phyloP scores from a whole-genome alignment of 1,140 invertebrate genomes.

The Drosophila orena region DNA sequence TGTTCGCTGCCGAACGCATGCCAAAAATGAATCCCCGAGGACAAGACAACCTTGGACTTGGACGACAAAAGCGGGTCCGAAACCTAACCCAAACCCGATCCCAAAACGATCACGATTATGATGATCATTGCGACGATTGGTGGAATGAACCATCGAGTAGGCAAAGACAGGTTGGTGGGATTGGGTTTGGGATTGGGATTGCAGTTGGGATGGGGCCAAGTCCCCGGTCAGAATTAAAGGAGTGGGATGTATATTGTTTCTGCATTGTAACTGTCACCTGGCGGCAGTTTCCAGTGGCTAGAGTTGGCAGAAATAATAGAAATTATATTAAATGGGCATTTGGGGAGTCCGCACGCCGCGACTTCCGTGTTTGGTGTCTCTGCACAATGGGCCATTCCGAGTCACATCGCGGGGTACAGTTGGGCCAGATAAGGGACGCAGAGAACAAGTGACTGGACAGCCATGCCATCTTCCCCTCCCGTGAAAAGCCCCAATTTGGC shows the following conservation, averaged over 20 bases:
- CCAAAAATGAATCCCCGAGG: conserved; percentile 76
- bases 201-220: conserved; percentile 45
- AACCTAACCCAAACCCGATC: conserved; percentile 4
- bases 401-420: conserved; percentile 1
- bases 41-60: conserved; percentile 59
- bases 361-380: conserved; percentile 68
- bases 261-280: conserved; percentile 55
- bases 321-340: conserved; percentile 82
- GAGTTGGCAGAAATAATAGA: conserved; percentile 78
- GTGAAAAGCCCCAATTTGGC: conserved; percentile 57
- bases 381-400: conserved; percentile 71
- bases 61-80: conserved; percentile 1
- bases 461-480: conserved; percentile 40
- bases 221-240: conserved; percentile 41
- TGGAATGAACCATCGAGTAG: conserved; percentile 25
- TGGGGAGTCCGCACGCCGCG: conserved; percentile 68
- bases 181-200: conserved; percentile 1
- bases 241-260: conserved; percentile 58
- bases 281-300: conserved; percentile 68
- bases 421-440: conserved; percentile 25
- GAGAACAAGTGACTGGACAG: conserved; percentile 20
- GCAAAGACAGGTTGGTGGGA: conserved; percentile 31
- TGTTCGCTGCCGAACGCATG: conserved; percentile 76
- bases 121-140: conserved; percentile 68
- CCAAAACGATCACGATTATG: conserved; percentile 77